Conservation (phyloP, 2,113 vertebrate genomes). For the Pampusana beccarii region DNA sequence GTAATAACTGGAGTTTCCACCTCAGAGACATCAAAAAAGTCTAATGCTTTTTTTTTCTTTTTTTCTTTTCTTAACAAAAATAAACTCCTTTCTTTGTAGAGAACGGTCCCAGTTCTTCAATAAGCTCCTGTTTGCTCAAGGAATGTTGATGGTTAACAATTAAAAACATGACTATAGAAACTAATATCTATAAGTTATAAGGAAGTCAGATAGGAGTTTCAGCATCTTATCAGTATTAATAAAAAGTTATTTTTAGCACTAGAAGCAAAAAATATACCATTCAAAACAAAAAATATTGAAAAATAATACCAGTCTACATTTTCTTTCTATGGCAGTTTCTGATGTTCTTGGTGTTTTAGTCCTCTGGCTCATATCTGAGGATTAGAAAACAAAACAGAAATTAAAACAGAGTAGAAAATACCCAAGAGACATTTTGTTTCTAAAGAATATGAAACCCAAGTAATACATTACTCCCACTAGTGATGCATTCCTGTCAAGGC, state of each 20-base stretch:
- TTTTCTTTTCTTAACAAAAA: slow-evolving; percentile 39
- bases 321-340: slow-evolving; percentile 26
- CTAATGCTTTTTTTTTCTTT: neutral
- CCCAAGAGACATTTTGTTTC: neutral
- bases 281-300: slow-evolving; percentile 12
- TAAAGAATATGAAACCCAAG: neutral
- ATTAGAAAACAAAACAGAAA: neutral
- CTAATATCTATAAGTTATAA: neutral
- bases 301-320: neutral
- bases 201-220: neutral
- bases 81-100: slow-evolving; percentile 2
- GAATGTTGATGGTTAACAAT: neutral
- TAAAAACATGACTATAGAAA: neutral
- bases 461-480: neutral
- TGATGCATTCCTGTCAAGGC: neutral
- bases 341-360: slow-evolving; percentile 42
- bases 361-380: slow-evolving; percentile 76
- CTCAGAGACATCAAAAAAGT: neutral
- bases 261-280: slow-evolving; percentile 25
- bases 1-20: neutral
- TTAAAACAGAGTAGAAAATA: neutral
- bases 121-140: neutral
- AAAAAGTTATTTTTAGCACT: neutral
- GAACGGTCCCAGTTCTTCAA: neutral
- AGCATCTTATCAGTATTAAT: neutral